Base-by-base conservation (phyloP, 1,140 invertebrate genomes). In the Anastrepha ludens region DNA sequence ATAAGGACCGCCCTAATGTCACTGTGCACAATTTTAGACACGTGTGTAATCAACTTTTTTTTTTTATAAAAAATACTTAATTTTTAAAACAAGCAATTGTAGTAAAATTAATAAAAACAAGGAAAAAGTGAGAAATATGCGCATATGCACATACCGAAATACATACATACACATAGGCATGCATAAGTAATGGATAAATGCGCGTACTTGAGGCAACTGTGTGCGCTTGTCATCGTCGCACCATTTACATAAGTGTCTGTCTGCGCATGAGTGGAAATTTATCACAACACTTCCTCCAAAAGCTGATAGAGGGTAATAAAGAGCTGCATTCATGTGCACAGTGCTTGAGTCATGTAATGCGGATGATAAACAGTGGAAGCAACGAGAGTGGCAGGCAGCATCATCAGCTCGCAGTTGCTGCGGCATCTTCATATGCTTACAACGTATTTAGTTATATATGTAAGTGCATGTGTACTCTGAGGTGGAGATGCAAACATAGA, bases 321-420 rank as follows among this genome's bases (percentile, higher is more conserved):
- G 44, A 47, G 67, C 15, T 74, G 67, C 67, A 70, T 70, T 70
- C 67, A 70, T 70, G 41, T 44, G 39, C n/a, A 20, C 4, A 17
- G 6, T 81, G 17, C 17, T 81, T 81, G 74, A 81, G 74, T 81
- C 74, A 81, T 55, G 44, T 81, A 81, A 81, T 81, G 74, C 47
- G 47, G 74, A 47, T 81, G 47, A 41, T 55, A 81, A n/a, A 74
- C 44, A 74, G 70, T 74, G 70, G 70, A 44, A 74, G 17, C n/a
- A 44, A 47, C 47, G 47, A 74, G 47, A 47, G 74, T 55, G 70
- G 44, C 9, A n/a, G 55, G 15, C 67, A 47, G 41, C 67, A 41
- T 15, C 41, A 74, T 74, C 67, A 39, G 41, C 15, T 74, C 44
- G 39, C 9, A 44, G 29, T 5, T 17, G 41, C 67, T 74, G 67